These are phyloP conservation scores for Mus caroli DNA, from an alignment of 2,797 vertebrate genomes.

Conservation along the genomic window DNA sequence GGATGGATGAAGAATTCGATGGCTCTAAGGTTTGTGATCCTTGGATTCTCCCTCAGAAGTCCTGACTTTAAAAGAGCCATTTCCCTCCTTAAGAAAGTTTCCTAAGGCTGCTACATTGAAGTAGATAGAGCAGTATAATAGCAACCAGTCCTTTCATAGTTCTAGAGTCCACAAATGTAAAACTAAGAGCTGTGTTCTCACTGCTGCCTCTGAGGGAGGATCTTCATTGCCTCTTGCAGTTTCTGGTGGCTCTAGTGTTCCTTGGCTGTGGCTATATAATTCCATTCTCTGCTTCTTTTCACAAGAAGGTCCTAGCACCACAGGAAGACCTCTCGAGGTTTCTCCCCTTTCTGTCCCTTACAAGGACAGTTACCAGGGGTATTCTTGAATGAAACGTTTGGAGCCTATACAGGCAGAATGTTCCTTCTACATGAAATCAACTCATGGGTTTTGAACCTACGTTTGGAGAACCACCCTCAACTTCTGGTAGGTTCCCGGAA, in stretches of 20 bases:
- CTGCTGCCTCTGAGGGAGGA: not conserved
- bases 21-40: not conserved
- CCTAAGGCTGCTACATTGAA: not conserved
- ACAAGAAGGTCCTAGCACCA: no score
- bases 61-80: not conserved
- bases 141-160: not conserved
- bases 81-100: slow-evolving; percentile 42
- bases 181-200: not conserved
- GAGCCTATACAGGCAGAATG: not conserved
- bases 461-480: not conserved
- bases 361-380: not conserved
- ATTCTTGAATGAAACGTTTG: not conserved
- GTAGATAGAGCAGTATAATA: not conserved
- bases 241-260: not conserved
- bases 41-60: slow-evolving; percentile 24
- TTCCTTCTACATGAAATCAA: not conserved
- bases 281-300: not conserved
- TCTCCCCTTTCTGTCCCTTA: not conserved
- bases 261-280: not conserved
- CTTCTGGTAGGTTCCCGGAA: not conserved
- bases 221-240: not conserved
- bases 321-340: not conserved
- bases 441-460: not conserved
- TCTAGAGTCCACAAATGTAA: not conserved
- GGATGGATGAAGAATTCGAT: not conserved